Conservation (phyloP, 2,888 invertebrate genomes). For the Limnephilus rhombicus region DNA sequence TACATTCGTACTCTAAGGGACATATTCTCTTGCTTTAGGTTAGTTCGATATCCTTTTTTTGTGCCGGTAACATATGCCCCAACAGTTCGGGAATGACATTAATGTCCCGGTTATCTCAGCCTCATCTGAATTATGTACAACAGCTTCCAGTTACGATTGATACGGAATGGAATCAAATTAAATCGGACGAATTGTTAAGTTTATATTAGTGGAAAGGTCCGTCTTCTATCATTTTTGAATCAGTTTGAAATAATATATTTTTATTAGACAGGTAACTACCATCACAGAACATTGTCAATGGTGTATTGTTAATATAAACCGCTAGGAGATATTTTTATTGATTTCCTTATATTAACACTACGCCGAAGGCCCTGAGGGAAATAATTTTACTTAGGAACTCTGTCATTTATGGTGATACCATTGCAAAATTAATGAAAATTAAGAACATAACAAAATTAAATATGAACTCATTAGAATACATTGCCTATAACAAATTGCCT, state of each 20-base stretch:
- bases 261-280: not conserved
- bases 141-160: constrained; percentile 43
- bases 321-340: too few species aligned
- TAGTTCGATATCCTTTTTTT: constrained; percentile 10
- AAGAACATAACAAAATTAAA: too few species aligned
- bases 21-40: constrained; percentile 10
- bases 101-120: constrained; percentile 51
- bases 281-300: too few species aligned
- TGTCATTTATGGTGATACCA: too few species aligned
- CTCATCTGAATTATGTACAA: constrained; percentile 58
- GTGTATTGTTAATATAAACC: too few species aligned
- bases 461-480: too few species aligned
- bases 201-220: not conserved
- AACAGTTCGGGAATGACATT: constrained; percentile 50
- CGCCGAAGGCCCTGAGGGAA: too few species aligned
- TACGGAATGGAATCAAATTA: constrained; percentile 18
- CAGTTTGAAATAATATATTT: not conserved
- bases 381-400: too few species aligned
- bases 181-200: constrained; percentile 24
- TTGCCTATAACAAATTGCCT: too few species aligned
- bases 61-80: constrained; percentile 35
- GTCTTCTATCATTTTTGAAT: not conserved
- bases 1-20: not conserved
- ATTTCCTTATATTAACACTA: too few species aligned
- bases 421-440: too few species aligned